Evolutionary conservation across 2,113 vertebrate species (phyloP).

Genomic region (Tupaia chinensis): DNA sequence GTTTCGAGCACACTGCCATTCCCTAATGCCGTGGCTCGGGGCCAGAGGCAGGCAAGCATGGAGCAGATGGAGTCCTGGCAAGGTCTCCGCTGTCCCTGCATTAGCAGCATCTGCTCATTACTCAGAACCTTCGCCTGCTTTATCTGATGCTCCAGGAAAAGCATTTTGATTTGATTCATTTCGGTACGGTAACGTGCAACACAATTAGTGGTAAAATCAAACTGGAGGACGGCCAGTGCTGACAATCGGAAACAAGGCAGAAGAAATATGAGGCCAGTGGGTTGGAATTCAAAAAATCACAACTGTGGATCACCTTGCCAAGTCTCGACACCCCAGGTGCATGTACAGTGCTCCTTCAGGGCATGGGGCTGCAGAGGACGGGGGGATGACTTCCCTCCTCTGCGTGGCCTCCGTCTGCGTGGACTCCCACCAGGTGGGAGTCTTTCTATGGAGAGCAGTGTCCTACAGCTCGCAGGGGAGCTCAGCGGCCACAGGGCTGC

Average conservation of each 20-base stretch:
- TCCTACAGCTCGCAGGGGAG: background rate
- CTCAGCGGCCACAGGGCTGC: background rate
- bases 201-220: constrained; percentile 92
- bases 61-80: constrained; percentile 93
- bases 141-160: constrained; percentile 93
- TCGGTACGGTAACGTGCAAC: constrained; percentile 89
- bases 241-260: constrained; percentile 91
- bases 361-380: constrained; percentile 2
- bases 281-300: constrained; percentile 90
- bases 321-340: constrained; percentile 85
- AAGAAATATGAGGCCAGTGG: constrained; percentile 90
- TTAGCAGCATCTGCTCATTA: constrained; percentile 94
- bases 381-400: constrained; percentile 60
- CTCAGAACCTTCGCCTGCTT: constrained; percentile 90
- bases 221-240: constrained; percentile 89
- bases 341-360: constrained; percentile 73
- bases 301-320: constrained; percentile 89
- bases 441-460: background rate
- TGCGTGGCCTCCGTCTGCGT: background rate
- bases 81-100: constrained; percentile 89
- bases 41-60: constrained; percentile 90
- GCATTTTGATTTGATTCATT: constrained; percentile 93
- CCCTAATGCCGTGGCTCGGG: constrained; percentile 86
- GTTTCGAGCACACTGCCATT: constrained; percentile 81
- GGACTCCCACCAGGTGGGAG: background rate